Base-by-base conservation (phyloP, 2,797 vertebrate species). In the Sebastolobus alascanus region DNA sequence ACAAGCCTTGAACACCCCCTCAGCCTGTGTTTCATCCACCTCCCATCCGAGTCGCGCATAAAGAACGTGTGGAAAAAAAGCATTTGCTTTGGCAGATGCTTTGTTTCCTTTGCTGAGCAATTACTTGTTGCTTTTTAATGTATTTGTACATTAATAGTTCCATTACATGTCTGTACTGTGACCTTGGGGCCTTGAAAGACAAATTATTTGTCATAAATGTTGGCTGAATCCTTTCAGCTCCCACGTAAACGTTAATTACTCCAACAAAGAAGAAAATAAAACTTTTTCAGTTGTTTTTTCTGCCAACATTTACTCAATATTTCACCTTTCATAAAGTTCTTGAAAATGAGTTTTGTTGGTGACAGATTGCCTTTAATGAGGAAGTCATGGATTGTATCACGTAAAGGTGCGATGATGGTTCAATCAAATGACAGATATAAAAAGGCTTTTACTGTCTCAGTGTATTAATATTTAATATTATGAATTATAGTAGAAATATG, bases 1-100 rank as follows among this genome's bases (percentile, higher is more conserved):
- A 86, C 65, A 78, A 68, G 63, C 80, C 56, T 8, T 79, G 55
- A 83, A 77, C 56, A 69, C 55, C 74, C 65, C 43, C 67, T 50
- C 55, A 73, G 65, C 14, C 56, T 67, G 46, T 56, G 64, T 73
- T 86, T 79, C 54, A 67, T 52, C 70, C 35, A 54, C 50, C 43
- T 80, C 35, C 29, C 66, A 60, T 76, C 33, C n/a, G 2, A 25
- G 22, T 11, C 25, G 1, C 33, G 75, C 50, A 68, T n/a, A 10
- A 31, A 73, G 60, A 54, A 58, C 14, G 50, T 55, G 63, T 22
- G 20, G 0, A 8, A 46, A 46, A 25, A 55, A 73, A 25, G 1
- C 18, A 16, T 43, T 77, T 73, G 27, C 35, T 73, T 63, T 33
- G n/a, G 12, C 66, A 75, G 70, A 67, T 4, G 60, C 66, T 60